phyloP scores from a whole-genome alignment of 1,140 invertebrate species.

The Riptortus pedestris region DNA sequence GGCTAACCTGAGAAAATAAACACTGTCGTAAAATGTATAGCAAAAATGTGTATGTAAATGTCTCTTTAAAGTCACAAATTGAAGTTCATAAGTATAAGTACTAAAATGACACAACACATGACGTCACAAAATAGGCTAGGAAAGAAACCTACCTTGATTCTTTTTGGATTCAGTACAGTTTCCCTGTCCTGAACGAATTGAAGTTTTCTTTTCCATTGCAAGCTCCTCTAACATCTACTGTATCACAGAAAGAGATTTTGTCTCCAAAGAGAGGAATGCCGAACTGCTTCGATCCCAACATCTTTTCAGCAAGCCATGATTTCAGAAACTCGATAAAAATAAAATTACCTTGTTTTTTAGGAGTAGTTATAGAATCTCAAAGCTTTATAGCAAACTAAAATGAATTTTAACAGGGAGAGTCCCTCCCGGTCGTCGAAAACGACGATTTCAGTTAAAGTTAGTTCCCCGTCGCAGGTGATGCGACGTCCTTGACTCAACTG shows the following conservation, averaged over 20 bases:
- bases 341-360: slow-evolving; percentile 36
- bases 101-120: no score
- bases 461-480: slow-evolving; percentile 52
- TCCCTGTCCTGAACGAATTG: slow-evolving; percentile 49
- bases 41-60: no score
- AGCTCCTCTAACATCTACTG: slow-evolving; percentile 39
- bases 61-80: no score
- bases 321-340: slow-evolving; percentile 43
- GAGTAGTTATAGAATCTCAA: slow-evolving; percentile 14
- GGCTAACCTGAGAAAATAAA: no score
- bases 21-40: no score
- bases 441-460: slow-evolving; percentile 44
- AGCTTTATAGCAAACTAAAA: no score
- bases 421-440: slow-evolving; percentile 51
- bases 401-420: slow-evolving; percentile 40
- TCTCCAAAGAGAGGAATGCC: slow-evolving; percentile 60
- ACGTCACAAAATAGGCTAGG: no score
- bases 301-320: slow-evolving; percentile 69
- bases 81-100: no score
- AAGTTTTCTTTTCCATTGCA: slow-evolving; percentile 60
- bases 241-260: slow-evolving; percentile 40
- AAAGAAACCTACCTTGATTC: slow-evolving; percentile 58
- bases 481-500: slow-evolving; percentile 41
- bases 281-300: slow-evolving; percentile 54
- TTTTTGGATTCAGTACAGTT: slow-evolving; percentile 54